These are phyloP conservation scores for Heterotilapia buettikoferi DNA, from an alignment of 2,113 vertebrate genomes.

Conservation along the genomic window DNA sequence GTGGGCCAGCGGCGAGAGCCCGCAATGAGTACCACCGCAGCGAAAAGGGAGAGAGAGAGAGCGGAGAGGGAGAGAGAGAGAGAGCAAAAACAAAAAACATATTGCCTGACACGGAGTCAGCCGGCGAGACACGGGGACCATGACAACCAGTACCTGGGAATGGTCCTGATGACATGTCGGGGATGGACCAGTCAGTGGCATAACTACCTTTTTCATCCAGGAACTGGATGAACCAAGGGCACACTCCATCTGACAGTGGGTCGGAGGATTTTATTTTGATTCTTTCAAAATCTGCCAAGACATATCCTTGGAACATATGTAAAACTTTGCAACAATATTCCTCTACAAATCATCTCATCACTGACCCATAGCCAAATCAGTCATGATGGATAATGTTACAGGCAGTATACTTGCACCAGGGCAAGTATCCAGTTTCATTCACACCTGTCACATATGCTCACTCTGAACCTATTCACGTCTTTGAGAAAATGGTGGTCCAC, in stretches of 20 bases:
- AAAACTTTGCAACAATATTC: background rate
- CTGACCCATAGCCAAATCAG: background rate
- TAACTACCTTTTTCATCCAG: background rate
- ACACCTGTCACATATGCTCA: background rate
- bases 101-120: too few species aligned
- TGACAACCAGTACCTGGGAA: background rate
- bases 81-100: too few species aligned
- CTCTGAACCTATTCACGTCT: background rate
- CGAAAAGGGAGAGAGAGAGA: too few species aligned
- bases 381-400: background rate
- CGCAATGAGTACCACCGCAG: too few species aligned
- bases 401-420: background rate
- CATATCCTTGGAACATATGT: background rate
- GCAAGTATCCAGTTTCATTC: background rate
- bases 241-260: background rate
- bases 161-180: background rate
- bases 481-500: background rate
- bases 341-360: background rate
- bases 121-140: too few species aligned
- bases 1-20: too few species aligned
- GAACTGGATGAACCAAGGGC: background rate
- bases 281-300: background rate
- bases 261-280: background rate
- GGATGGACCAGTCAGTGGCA: background rate
- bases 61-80: too few species aligned